Percentiles rank a stretch among this genome's conserved stretches.
Evolutionary conservation across 2,888 invertebrate genomes (phyloP).

Genomic region (Diaprepes abbreviatus): DNA sequence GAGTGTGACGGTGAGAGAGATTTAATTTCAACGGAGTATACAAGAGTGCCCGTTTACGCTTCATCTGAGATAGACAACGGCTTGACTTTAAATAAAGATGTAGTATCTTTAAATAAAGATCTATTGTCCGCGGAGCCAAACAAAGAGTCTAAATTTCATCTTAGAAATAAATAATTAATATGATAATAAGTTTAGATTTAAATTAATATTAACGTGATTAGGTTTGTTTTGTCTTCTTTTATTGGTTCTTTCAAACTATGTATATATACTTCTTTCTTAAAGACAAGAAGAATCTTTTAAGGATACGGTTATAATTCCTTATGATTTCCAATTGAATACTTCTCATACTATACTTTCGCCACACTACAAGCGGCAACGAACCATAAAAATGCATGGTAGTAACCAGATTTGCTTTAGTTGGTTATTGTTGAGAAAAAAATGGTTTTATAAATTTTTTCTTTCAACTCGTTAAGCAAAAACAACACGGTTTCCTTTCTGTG

Average conservation of each 20-base stretch:
- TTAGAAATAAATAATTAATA: constrained; percentile 29
- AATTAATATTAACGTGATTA: constrained; percentile 12
- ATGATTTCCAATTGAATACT: too few species aligned
- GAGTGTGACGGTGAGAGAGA: background rate
- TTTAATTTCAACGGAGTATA: background rate
- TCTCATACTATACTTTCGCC: too few species aligned
- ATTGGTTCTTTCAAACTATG: background rate
- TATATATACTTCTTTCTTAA: too few species aligned
- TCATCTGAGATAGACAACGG: constrained; percentile 29
- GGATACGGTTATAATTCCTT: too few species aligned
- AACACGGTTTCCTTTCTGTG: too few species aligned
- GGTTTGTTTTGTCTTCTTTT: constrained; percentile 2
- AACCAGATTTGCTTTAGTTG: too few species aligned
- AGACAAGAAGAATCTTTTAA: too few species aligned
- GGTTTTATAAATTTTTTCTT: too few species aligned
- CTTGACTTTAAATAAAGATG: constrained; percentile 17
- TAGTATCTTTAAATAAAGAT: constrained; percentile 29
- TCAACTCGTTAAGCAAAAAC: too few species aligned
- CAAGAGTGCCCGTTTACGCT: constrained; percentile 10
- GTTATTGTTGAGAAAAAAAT: too few species aligned
- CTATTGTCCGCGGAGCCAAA: constrained; percentile 15
- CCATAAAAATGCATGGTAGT: too few species aligned
- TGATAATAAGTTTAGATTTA: constrained; percentile 29
- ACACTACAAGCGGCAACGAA: too few species aligned
- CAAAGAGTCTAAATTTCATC: constrained; percentile 12